Evolutionary conservation across 2,888 invertebrate species (phyloP), one percentile per base, ranked within the genome.

Genomic region (Barypeithes pellucidus): DNA sequence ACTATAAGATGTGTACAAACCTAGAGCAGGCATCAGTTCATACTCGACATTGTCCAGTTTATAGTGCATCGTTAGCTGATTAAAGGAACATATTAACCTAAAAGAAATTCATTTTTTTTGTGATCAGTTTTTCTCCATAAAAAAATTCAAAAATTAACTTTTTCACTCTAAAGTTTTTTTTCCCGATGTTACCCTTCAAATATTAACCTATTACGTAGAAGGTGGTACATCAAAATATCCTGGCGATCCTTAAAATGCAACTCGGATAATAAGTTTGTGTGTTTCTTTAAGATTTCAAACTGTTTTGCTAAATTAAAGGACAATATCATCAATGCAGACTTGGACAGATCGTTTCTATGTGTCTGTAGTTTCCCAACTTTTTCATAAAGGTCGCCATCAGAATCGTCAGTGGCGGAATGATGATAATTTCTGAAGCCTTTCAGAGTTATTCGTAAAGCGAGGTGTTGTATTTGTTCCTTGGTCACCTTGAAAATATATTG

Each of bases 301-400:
- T 52, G 52, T 29, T 52, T 52, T 5, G 52, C 52, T 12, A 52
- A 52, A 14, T 52, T 52, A 9, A 52, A 24, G 7, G 52, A n/a
- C 7, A 29, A 18, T 8, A 52, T 14, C 52, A 52, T 52, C 14
- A 52, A 29, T 7, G 52, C 52, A 14, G 52, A 14, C 8, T 52
- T 52, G 29, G 52, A 52, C 5, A 52, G 52, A 52, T 52, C 29
- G 29, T 29, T 29, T 14, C 14, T 52, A n/a, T 52, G 52, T n/a
- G 52, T 52, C 29, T 52, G 24, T 29, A 52, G 52, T 52, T 24
- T 24, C 3, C 52, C 29, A 14, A 52, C 14, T n/a, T 52, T 8
- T 14, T 24, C 52, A 14, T 52, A 52, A 2, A 24, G 29, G n/a
- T 52, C 52, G 7, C 20, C 50, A 9, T 52, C 52, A 9, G 29